Percentiles rank a stretch among this genome's conserved stretches.
Conservation (phyloP, 2,888 invertebrate genomes). For the Lycia hirtaria region DNA sequence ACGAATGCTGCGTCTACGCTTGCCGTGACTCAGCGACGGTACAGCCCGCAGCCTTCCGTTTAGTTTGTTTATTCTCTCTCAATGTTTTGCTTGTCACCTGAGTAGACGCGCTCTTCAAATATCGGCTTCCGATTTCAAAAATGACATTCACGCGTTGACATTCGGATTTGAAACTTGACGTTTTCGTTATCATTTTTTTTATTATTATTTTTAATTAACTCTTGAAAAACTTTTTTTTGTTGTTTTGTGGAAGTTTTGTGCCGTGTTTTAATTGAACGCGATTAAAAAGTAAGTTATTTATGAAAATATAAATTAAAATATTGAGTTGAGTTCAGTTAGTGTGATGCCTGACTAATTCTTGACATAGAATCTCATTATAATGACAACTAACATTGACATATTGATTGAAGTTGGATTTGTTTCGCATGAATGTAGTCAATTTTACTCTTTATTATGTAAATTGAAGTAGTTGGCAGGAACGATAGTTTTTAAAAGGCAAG, state of each 20-base stretch:
- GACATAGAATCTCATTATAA: too few relatives aligned
- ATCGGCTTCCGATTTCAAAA: constrained; percentile 29
- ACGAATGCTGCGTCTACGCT: constrained; percentile 20
- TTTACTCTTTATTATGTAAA: too few relatives aligned
- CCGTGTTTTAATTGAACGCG: not conserved
- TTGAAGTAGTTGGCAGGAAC: too few relatives aligned
- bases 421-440: too few relatives aligned
- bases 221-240: not conserved
- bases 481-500: too few relatives aligned
- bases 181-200: not conserved
- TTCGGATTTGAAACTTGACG: not conserved
- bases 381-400: too few relatives aligned
- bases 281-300: constrained; percentile 6
- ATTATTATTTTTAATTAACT: not conserved
- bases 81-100: constrained; percentile 39
- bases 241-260: not conserved
- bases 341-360: not conserved
- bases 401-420: too few relatives aligned
- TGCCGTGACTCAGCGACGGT: constrained; percentile 8
- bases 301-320: not conserved
- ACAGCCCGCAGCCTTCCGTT: constrained; percentile 8
- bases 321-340: not conserved
- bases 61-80: constrained; percentile 26
- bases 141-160: constrained; percentile 21
- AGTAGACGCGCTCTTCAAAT: constrained; percentile 29